These are phyloP conservation scores for Theretra japonica DNA, from an alignment of 2,888 invertebrate genomes.

Conservation along the genomic window DNA sequence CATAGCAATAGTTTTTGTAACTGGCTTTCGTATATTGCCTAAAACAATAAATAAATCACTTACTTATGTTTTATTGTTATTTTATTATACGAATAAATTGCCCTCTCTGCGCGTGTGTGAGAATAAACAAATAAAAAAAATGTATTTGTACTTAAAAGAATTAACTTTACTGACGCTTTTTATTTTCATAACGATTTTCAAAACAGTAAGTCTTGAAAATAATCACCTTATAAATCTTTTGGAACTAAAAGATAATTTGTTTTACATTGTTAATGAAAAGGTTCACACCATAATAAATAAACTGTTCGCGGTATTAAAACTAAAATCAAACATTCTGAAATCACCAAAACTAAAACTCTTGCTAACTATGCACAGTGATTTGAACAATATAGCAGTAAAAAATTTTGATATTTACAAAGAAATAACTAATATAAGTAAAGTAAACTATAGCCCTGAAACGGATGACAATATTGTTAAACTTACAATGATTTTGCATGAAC, in stretches of 20 bases:
- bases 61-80: not conserved
- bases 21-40: not conserved
- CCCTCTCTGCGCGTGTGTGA: no score
- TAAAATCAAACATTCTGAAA: conserved; percentile 41
- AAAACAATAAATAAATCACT: not conserved
- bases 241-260: conserved; percentile 41
- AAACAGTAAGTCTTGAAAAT: conserved; percentile 36
- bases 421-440: conserved; percentile 38
- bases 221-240: conserved; percentile 34
- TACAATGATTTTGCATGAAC: conserved; percentile 39
- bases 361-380: conserved; percentile 49
- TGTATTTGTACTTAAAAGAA: not conserved
- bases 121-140: not conserved
- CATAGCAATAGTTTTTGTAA: conserved; percentile 10
- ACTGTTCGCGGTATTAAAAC: conserved; percentile 48
- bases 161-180: not conserved
- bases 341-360: conserved; percentile 42
- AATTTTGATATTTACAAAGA: conserved; percentile 44
- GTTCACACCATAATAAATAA: conserved; percentile 49
- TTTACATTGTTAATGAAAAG: conserved; percentile 41
- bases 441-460: conserved; percentile 32
- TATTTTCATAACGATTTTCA: conserved; percentile 27
- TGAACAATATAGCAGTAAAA: conserved; percentile 46
- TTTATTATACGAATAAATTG: not conserved
- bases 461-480: conserved; percentile 36